Conservation (phyloP, 2,888 invertebrate genomes). For the Cataglyphis cursor region DNA sequence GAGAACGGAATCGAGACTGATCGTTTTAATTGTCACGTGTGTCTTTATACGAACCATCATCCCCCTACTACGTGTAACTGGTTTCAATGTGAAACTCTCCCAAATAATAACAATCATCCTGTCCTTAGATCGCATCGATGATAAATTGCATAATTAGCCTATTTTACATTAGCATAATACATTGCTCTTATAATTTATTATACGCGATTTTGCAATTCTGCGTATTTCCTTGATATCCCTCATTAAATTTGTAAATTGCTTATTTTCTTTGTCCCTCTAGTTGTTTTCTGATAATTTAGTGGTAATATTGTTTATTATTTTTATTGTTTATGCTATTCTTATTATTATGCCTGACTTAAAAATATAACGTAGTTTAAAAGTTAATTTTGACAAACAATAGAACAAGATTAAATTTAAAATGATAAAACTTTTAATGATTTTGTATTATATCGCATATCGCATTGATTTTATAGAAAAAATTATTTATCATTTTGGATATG, state of each 20-base stretch:
- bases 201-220: constrained; percentile 11
- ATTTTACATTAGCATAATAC: no score
- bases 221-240: not conserved
- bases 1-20: constrained; percentile 82
- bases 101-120: constrained; percentile 61
- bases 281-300: not conserved
- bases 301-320: not conserved
- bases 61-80: constrained; percentile 28
- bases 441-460: not conserved
- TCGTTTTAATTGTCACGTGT: constrained; percentile 84
- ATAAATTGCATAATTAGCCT: constrained; percentile 29
- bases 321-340: not conserved
- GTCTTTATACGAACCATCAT: constrained; percentile 82
- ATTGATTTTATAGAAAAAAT: not conserved
- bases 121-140: not conserved
- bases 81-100: constrained; percentile 50
- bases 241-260: not conserved
- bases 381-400: not conserved
- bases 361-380: not conserved
- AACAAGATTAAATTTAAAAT: not conserved
- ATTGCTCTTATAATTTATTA: constrained; percentile 18
- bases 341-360: not conserved
- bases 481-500: not conserved
- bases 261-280: not conserved
- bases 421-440: not conserved